These are phyloP conservation scores for Quadroppia sp. DNA, from an alignment of 2,888 invertebrate genomes.

Conservation along the genomic window DNA sequence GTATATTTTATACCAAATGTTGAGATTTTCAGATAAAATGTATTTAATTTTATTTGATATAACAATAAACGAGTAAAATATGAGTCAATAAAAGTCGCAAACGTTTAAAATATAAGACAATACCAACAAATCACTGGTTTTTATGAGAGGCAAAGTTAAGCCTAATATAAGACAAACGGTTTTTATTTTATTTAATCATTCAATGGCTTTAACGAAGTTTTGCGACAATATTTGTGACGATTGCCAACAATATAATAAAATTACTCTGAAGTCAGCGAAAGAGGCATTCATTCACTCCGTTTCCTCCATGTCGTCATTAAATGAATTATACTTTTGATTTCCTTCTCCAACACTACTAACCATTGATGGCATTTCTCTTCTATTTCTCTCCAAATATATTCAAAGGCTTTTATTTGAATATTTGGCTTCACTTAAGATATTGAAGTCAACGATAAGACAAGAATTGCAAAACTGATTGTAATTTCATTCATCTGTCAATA, in stretches of 20 bases:
- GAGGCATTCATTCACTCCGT: neutral
- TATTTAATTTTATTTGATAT: too few species aligned
- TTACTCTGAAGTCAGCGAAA: constrained; percentile 1
- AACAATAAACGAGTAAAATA: neutral
- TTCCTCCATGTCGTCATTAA: constrained; percentile 10
- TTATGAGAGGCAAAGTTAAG: neutral
- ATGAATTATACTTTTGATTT: neutral
- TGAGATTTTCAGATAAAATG: neutral
- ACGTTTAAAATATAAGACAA: constrained; percentile 3
- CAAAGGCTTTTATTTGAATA: too few species aligned
- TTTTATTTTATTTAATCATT: constrained; percentile 30
- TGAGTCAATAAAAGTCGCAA: constrained; percentile 27
- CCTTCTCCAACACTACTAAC: neutral
- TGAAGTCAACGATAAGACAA: too few species aligned
- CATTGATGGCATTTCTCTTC: neutral
- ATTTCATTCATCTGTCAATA: too few species aligned
- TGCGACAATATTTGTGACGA: neutral
- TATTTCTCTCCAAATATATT: too few species aligned
- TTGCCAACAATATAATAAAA: constrained; percentile 9
- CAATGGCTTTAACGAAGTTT: neutral
- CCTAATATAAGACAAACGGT: neutral
- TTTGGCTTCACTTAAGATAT: too few species aligned
- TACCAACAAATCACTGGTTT: constrained; percentile 5
- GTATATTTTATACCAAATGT: neutral
- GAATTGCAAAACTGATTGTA: too few species aligned